These are phyloP conservation scores for Drosophila aff. DNA, from an alignment of 1,140 invertebrate species.

Conservation along the genomic window DNA sequence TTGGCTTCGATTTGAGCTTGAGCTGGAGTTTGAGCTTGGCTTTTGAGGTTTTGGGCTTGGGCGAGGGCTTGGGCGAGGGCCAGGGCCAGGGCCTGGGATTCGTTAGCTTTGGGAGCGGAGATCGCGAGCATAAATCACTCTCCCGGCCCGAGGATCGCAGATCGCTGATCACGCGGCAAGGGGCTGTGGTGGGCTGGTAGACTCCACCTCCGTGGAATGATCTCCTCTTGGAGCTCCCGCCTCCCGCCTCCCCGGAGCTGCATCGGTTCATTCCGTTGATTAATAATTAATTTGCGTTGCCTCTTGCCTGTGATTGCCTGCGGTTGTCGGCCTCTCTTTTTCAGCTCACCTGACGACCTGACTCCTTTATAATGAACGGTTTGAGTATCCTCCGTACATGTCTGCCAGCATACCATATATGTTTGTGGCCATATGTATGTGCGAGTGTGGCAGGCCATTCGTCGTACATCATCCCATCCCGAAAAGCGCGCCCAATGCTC, in stretches of 20 bases:
- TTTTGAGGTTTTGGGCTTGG: conserved; percentile 15
- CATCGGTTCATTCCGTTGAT: conserved; percentile 75
- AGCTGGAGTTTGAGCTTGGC: conserved; percentile 41
- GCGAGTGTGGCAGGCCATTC: conserved; percentile 72
- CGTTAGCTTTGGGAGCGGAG: conserved; percentile 74
- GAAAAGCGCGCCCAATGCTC: conserved; percentile 57
- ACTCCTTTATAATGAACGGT: conserved; percentile 84
- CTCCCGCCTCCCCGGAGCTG: conserved; percentile 5
- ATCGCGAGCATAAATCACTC: conserved; percentile 76
- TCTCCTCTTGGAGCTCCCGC: neutral
- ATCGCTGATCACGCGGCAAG: conserved; percentile 32
- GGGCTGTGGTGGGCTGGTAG: conserved; percentile 26
- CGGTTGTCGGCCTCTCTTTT: conserved; percentile 40
- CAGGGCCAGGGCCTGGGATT: conserved; percentile 48
- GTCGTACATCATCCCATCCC: conserved; percentile 77
- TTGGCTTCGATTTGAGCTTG: conserved; percentile 36
- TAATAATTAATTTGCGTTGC: conserved; percentile 84
- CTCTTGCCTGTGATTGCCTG: conserved; percentile 62
- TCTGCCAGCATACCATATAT: neutral
- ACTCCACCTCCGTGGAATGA: conserved; percentile 38
- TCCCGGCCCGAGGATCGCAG: conserved; percentile 49
- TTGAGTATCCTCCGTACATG: conserved; percentile 34
- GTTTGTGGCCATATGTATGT: neutral
- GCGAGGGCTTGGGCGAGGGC: conserved; percentile 15
- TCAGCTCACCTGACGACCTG: conserved; percentile 70